Percentiles rank a stretch among this genome's conserved stretches.
Conservation (phyloP, 2,888 invertebrate genomes). For the Dicranocentrus wangi region DNA sequence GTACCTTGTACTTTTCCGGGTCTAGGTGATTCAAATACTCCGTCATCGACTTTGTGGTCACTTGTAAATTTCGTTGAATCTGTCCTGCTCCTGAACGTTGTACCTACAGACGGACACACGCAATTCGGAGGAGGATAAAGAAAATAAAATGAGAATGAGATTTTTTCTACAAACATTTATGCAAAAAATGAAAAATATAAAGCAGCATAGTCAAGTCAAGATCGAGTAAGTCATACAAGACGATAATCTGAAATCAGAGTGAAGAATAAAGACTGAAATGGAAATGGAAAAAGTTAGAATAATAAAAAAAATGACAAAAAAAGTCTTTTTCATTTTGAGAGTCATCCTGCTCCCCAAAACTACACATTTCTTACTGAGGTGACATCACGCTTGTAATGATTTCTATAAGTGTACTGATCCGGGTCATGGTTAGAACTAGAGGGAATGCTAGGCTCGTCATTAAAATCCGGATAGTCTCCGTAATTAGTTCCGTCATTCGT, state of each 20-base stretch:
- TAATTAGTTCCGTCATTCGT: slow-evolving; percentile 27
- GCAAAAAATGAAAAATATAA: no score
- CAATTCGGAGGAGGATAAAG: neutral
- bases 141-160: no score
- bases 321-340: slow-evolving; percentile 3
- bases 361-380: slow-evolving; percentile 45
- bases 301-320: neutral
- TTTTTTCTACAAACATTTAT: no score
- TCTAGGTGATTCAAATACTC: neutral
- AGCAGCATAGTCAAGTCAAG: neutral
- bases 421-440: slow-evolving; percentile 12
- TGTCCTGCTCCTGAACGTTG: slow-evolving; percentile 55
- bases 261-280: neutral
- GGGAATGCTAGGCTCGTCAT: slow-evolving; percentile 37
- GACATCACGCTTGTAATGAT: slow-evolving; percentile 35
- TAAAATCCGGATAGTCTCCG: slow-evolving; percentile 54
- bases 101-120: slow-evolving; percentile 25
- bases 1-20: slow-evolving; percentile 7
- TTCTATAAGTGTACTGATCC: slow-evolving; percentile 39
- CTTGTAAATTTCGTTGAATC: slow-evolving; percentile 58
- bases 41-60: neutral
- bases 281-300: slow-evolving; percentile 7
- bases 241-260: neutral
- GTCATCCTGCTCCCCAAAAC: neutral
- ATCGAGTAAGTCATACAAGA: no score